Evolutionary conservation across 2,797 vertebrate species (phyloP), one percentile per base, ranked within the genome.

Genomic region (Rhinogobio ventralis): DNA sequence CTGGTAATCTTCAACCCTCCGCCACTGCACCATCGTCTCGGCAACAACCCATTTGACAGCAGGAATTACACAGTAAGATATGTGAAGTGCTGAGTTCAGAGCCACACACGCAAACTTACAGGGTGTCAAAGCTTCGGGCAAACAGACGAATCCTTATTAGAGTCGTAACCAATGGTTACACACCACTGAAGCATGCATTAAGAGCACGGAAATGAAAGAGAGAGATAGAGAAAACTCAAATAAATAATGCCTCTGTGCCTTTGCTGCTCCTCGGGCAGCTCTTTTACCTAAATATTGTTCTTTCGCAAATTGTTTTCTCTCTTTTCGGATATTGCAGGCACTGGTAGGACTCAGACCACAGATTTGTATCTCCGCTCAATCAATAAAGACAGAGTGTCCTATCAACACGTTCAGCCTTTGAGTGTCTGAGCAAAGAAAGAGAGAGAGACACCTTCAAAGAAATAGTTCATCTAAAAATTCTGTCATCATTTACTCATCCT

Each of bases 31-130:
- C 66, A 85, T 89, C 19, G 33, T 85, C 87, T 75, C 78, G 28
- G 88, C 87, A 91, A 90, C 89, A 66, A 81, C 55, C 77, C 75
- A 39, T 85, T 87, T 86, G 85, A 91, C 85, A 90, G 84, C 84
- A 81, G 75, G 86, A 83, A 84, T 89, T 90, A 84, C 82, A 85
- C 46, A 74, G 84, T 49, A 82, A 83, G 84, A 86, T 88, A 39
- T 82, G 87, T 62, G 86, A 83, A 67, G 39, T 68, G 51, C 87
- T 85, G 83, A 86, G 75, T 85, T 62, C 57, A 80, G 57, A 68
- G 72, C 80, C 73, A 84, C 77, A 72, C 62, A 60, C 69, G 28
- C 66, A 83, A 77, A 90, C 86, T 74, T 88, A 53, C 42, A 20
- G 57, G 75, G 60, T 77, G 86, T 69, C 81, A 57, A 60, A 72